These are phyloP conservation scores for Danio aesculapii DNA, from an alignment of 2,797 vertebrate genomes.

Conservation along the genomic window DNA sequence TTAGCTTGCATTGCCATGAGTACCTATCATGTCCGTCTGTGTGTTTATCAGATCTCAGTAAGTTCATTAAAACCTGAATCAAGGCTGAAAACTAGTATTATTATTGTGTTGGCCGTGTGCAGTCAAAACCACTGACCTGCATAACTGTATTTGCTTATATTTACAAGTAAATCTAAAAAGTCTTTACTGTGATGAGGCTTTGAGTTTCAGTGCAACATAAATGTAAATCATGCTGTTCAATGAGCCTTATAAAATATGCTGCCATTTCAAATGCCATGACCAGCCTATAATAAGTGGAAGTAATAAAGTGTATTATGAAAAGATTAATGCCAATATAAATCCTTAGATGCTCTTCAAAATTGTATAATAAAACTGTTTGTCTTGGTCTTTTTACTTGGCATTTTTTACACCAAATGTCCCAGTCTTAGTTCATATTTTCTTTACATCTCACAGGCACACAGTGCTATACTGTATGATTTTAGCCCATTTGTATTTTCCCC, in stretches of 20 bases:
- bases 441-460: background rate
- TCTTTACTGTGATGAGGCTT: background rate
- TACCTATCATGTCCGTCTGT: background rate
- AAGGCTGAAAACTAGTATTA: background rate
- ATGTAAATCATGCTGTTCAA: constrained; percentile 7
- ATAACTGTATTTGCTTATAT: background rate
- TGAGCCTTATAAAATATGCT: background rate
- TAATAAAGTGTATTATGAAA: background rate
- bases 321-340: background rate
- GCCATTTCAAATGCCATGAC: background rate
- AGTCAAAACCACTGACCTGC: background rate
- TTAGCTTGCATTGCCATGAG: background rate
- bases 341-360: background rate
- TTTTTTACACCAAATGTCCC: background rate
- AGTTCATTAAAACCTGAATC: background rate
- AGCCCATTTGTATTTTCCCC: background rate
- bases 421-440: background rate
- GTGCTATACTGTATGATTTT: background rate
- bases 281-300: background rate
- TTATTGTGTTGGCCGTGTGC: background rate
- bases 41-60: background rate
- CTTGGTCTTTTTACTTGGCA: background rate
- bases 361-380: background rate
- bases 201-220: background rate
- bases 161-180: background rate